Evolutionary conservation across 2,113 vertebrate species (phyloP).

Genomic region (Cinclus mexicanus): DNA sequence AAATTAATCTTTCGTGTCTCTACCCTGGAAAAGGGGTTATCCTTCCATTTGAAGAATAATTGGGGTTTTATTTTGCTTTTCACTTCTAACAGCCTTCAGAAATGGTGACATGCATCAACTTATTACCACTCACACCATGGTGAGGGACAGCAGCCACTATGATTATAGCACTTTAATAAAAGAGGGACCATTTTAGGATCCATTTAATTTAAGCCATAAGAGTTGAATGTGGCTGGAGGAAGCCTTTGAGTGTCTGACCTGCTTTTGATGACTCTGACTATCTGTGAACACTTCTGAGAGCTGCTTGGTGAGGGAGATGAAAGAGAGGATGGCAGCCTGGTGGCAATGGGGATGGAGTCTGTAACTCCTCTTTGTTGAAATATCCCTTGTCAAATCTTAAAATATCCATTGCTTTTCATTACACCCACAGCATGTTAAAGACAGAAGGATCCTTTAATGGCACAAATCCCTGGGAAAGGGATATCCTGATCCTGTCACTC

Average conservation of each 20-base stretch:
- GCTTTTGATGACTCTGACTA: slow-evolving; percentile 43
- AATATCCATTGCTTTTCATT: slow-evolving; percentile 71
- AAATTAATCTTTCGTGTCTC: background rate
- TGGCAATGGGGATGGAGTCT: slow-evolving; percentile 52
- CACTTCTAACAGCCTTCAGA: background rate
- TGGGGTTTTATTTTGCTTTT: slow-evolving; percentile 44
- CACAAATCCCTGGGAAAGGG: slow-evolving; percentile 38
- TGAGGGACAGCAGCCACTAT: background rate
- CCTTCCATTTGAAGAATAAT: slow-evolving; percentile 26
- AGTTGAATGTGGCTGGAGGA: slow-evolving; percentile 16
- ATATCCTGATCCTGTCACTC: background rate
- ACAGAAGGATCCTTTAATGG: slow-evolving; percentile 42
- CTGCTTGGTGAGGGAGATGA: slow-evolving; percentile 27
- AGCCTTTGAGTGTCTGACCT: slow-evolving; percentile 33
- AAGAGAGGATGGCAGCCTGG: slow-evolving; percentile 32
- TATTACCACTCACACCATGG: background rate
- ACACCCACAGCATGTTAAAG: slow-evolving; percentile 47
- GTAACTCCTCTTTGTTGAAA: slow-evolving; percentile 56
- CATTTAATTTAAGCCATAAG: slow-evolving; percentile 40
- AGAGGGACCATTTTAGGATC: slow-evolving; percentile 33
- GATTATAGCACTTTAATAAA: slow-evolving; percentile 50
- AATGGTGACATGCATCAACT: background rate
- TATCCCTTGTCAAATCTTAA: slow-evolving; percentile 62
- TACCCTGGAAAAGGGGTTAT: slow-evolving; percentile 3
- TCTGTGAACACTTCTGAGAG: slow-evolving; percentile 40